A percentile compares a stretch with the other conserved stretches of the same genome.
Evolutionary conservation across 2,888 invertebrate genomes (phyloP).

Genomic region (Brachyptera risi): DNA sequence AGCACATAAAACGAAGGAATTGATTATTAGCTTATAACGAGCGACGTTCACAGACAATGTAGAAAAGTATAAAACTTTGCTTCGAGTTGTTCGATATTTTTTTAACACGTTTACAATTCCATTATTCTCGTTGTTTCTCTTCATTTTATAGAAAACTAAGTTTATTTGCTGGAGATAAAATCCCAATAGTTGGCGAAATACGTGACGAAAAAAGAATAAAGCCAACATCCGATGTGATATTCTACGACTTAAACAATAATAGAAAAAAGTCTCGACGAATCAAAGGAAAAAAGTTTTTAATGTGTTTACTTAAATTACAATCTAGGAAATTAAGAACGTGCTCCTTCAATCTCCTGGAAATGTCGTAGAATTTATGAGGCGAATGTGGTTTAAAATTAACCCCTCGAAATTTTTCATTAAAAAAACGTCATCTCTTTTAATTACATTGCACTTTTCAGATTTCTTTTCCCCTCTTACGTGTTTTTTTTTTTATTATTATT

Average conservation of each 20-base stretch:
- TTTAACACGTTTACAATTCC: background rate
- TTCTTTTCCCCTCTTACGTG: constrained; percentile 16
- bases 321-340: background rate
- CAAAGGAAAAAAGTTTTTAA: background rate
- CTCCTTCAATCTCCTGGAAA: background rate
- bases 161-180: background rate
- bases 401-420: constrained; percentile 9
- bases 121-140: background rate
- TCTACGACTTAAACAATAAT: background rate
- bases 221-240: constrained; percentile 22
- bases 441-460: constrained; percentile 27
- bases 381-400: constrained; percentile 18
- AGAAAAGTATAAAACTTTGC: too few species aligned
- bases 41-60: too few species aligned
- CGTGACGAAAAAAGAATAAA: constrained; percentile 27
- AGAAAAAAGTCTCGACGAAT: background rate
- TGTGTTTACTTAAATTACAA: background rate
- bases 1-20: too few species aligned
- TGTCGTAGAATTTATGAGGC: constrained; percentile 9
- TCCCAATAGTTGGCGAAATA: constrained; percentile 15
- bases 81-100: background rate
- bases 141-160: background rate
- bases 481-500: constrained; percentile 12
- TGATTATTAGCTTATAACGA: too few species aligned
- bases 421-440: constrained; percentile 24